phyloP scores from a whole-genome alignment of 2,797 vertebrate species.

The Ptychadena robeensis region DNA sequence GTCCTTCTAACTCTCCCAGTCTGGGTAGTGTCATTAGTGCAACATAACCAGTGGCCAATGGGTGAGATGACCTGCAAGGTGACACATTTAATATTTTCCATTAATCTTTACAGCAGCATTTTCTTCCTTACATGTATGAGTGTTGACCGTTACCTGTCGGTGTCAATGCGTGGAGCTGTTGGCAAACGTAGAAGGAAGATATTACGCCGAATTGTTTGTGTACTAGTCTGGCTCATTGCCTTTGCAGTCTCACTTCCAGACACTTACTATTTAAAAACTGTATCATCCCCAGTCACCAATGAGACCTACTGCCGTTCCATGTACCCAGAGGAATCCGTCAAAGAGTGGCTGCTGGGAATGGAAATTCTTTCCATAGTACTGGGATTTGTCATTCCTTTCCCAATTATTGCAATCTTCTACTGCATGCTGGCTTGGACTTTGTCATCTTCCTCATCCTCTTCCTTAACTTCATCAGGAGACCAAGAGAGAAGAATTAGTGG shows the following conservation, averaged over 20 bases:
- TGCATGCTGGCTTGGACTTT: constrained; percentile 82
- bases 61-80: constrained; percentile 90
- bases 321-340: constrained; percentile 86
- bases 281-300: constrained; percentile 78
- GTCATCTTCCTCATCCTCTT: constrained; percentile 64
- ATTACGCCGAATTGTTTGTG: constrained; percentile 79
- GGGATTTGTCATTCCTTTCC: constrained; percentile 92
- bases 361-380: constrained; percentile 89
- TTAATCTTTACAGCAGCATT: constrained; percentile 95
- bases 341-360: constrained; percentile 91
- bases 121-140: constrained; percentile 97
- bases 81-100: constrained; percentile 90
- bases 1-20: constrained; percentile 90
- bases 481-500: constrained; percentile 86
- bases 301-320: constrained; percentile 85
- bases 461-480: constrained; percentile 68
- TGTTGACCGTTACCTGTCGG: constrained; percentile 89
- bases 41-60: constrained; percentile 93
- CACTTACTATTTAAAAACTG: constrained; percentile 87
- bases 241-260: constrained; percentile 87
- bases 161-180: constrained; percentile 73
- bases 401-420: constrained; percentile 88
- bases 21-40: constrained; percentile 90
- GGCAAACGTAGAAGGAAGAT: constrained; percentile 74
- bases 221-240: constrained; percentile 90